Evolutionary conservation across 1,140 invertebrate species (phyloP).

Genomic region (Cylas formicarius): DNA sequence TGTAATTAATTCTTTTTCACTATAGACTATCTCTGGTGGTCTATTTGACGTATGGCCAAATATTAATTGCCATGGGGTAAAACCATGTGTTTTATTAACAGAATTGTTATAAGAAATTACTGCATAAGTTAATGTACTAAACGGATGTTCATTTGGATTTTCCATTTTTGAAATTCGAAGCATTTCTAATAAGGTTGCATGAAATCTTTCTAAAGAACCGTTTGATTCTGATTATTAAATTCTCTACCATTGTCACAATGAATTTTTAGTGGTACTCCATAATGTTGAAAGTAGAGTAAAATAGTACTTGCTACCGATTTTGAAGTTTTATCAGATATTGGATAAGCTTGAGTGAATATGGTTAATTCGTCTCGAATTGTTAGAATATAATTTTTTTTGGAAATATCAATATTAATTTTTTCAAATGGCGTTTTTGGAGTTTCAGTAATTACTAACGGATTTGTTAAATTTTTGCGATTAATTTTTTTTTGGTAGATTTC

Average conservation of each 20-base stretch:
- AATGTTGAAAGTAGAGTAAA: too few relatives aligned
- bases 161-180: conserved; percentile 12
- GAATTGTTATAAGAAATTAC: conserved; percentile 23
- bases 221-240: conserved; percentile 18
- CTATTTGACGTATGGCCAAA: conserved; percentile 16
- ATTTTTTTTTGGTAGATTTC: neutral
- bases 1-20: conserved; percentile 11
- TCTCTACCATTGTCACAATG: conserved; percentile 11
- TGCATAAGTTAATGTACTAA: conserved; percentile 16
- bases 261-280: conserved; percentile 11
- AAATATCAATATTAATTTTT: too few relatives aligned
- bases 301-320: too few relatives aligned
- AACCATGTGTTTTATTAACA: conserved; percentile 21
- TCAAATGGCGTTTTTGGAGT: too few relatives aligned
- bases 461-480: too few relatives aligned
- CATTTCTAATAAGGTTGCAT: conserved; percentile 20
- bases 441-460: too few relatives aligned
- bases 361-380: too few relatives aligned
- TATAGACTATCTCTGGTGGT: conserved; percentile 16
- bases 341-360: too few relatives aligned
- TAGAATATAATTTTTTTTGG: too few relatives aligned
- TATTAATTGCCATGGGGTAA: conserved; percentile 21
- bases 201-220: conserved; percentile 24
- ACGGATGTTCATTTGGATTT: conserved; percentile 17
- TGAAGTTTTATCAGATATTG: too few relatives aligned